Base-by-base conservation (phyloP, 2,113 vertebrate species). In the cat (Felis catus) region DNA sequence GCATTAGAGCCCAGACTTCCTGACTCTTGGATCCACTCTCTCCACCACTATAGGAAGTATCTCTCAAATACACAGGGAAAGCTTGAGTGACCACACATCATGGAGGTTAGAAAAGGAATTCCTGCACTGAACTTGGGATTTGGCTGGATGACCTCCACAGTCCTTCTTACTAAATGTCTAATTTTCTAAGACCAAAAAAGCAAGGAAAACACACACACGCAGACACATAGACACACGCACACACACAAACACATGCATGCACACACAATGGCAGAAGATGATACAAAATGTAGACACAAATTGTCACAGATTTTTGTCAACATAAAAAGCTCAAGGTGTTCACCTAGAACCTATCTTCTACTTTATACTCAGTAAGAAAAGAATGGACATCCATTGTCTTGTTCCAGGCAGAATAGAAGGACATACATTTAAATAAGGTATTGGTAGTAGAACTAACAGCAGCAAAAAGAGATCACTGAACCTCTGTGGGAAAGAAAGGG, bases 141-240 rank as follows among this genome's bases (percentile, higher is more conserved):
- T 84, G 41, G 48, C 39, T 66, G 3, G 1, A 8, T 63, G 27
- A 27, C 2, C 36, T 92, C 33, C 70, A 45, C 4, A 65, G 71
- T 63, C n/a, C 12, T 76, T 89, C 18, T 13, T 4, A 6, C 70
- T 55, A 86, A 82, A 18, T 45, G 15, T 86, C 48, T 95, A 51
- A 89, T 81, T 88, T 93, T 71, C 29, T 39, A 91, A 95, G 58
- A 73, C 29, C 1, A 45, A 70, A 94, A 73, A 89, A 94, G 29
- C 31, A 55, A 66, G 65, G 73, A 84, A 78, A 15, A 45, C 73
- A 48, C 74, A 78, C 41, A 48, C 39, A 36, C 23, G 61, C 33
- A 58, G 6, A 58, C 55, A 58, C 58, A 45, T 45, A 45, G 45
- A 45, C 45, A 58, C 55, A 58, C 19, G 8, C 19, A 58, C 55